Evolutionary conservation across 2,797 vertebrate genomes (phyloP).

Genomic region (Cuniculus paca): DNA sequence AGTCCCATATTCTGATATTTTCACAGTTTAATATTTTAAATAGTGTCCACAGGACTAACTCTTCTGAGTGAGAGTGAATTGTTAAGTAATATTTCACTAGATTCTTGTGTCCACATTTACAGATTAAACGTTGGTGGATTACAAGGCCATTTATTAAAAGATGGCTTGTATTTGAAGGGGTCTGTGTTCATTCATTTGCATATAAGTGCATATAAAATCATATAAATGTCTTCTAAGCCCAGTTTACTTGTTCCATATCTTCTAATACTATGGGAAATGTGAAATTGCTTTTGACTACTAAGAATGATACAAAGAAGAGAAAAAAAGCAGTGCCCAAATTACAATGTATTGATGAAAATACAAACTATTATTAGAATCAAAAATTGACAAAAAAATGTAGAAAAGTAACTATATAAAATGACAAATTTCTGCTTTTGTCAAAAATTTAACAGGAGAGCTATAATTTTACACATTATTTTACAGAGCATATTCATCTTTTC

Average conservation of each 20-base stretch:
- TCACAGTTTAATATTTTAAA: constrained; percentile 31
- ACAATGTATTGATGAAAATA: neutral
- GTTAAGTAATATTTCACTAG: neutral
- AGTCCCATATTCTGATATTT: neutral
- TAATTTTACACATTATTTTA: neutral
- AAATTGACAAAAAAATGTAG: constrained; percentile 17
- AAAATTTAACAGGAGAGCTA: neutral
- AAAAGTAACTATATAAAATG: neutral
- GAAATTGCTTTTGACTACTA: neutral
- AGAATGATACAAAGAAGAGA: neutral
- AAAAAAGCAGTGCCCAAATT: neutral
- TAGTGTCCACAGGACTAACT: neutral
- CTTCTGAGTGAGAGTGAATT: neutral
- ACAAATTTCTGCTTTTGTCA: neutral
- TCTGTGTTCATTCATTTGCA: constrained; percentile 35
- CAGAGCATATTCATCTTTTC: neutral
- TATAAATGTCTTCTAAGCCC: neutral
- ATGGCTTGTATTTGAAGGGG: neutral
- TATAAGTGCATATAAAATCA: neutral
- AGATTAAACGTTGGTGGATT: neutral
- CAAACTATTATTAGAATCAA: neutral
- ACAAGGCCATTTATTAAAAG: neutral
- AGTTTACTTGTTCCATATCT: neutral
- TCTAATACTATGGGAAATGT: neutral
- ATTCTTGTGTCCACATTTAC: neutral